A percentile compares a stretch with the other conserved stretches of the same genome.
These are phyloP conservation scores for Solen grandis DNA, from an alignment of 1,140 invertebrate genomes.

Conservation along the genomic window DNA sequence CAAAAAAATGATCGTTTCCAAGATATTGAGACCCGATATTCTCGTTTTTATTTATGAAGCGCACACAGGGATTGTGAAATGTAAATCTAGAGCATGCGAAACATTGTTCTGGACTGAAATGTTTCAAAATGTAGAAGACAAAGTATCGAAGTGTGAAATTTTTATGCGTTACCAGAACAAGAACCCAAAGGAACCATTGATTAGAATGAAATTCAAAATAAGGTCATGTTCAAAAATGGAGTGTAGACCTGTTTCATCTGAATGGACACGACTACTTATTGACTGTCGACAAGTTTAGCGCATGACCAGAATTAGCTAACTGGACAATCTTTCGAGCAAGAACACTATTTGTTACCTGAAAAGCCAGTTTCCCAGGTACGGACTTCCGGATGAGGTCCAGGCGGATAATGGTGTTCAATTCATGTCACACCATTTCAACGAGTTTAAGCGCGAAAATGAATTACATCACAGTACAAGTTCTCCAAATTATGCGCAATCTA, in stretches of 20 bases:
- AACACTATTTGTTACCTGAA: conserved; percentile 55
- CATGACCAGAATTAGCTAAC: conserved; percentile 37
- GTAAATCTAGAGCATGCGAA: conserved; percentile 26
- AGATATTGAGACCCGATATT: conserved; percentile 29
- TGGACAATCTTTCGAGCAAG: conserved; percentile 27
- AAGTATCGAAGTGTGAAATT: conserved; percentile 7
- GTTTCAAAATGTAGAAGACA: conserved; percentile 25
- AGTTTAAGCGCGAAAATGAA: conserved; percentile 50
- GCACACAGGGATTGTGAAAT: conserved; percentile 44
- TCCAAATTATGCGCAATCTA: conserved; percentile 45
- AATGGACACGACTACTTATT: conserved; percentile 53
- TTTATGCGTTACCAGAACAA: neutral
- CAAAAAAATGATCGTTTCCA: conserved; percentile 40
- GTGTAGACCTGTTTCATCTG: conserved; percentile 53
- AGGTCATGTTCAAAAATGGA: conserved; percentile 4
- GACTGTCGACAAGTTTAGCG: conserved; percentile 38
- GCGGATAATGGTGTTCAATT: conserved; percentile 64
- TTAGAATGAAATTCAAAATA: neutral
- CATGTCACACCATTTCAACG: conserved; percentile 29
- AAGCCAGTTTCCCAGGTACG: conserved; percentile 53
- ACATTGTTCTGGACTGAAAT: conserved; percentile 50
- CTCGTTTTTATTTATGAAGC: conserved; percentile 24
- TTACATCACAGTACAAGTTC: conserved; percentile 57
- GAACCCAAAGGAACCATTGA: conserved; percentile 39
- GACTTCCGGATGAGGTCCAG: conserved; percentile 53